Evolutionary conservation across 2,797 vertebrate species (phyloP).

Genomic region (Pseudomugil tenellus): DNA sequence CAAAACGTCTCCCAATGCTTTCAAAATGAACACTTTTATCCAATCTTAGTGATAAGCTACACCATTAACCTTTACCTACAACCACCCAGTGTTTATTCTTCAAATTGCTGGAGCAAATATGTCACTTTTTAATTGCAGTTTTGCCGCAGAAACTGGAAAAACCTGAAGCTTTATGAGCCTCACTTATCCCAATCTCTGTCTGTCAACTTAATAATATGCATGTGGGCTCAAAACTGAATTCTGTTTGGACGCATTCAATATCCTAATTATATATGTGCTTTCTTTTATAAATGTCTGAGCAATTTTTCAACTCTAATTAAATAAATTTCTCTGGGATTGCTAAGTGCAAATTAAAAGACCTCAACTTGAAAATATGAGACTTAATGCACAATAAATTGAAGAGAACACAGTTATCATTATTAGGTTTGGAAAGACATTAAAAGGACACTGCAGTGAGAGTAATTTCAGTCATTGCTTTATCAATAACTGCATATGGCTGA

Average conservation of each 20-base stretch:
- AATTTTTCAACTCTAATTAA: slow-evolving; percentile 10
- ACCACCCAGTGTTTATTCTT: slow-evolving; percentile 1
- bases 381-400: slow-evolving; percentile 15
- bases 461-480: slow-evolving; percentile 2
- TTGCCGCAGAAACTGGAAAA: slow-evolving; percentile 14
- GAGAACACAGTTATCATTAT: background rate
- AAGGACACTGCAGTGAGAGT: background rate
- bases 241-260: background rate
- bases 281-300: slow-evolving; percentile 6
- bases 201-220: background rate
- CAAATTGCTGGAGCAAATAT: slow-evolving; percentile 21
- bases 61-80: background rate
- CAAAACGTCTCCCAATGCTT: background rate
- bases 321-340: slow-evolving; percentile 3
- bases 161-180: slow-evolving; percentile 1
- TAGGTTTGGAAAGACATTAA: slow-evolving; percentile 2
- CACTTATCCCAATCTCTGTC: slow-evolving; percentile 9
- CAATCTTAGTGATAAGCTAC: background rate
- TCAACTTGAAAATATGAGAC: slow-evolving; percentile 1
- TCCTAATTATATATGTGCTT: background rate
- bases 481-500: background rate
- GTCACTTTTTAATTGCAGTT: slow-evolving; percentile 16
- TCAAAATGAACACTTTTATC: background rate
- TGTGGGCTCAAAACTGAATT: slow-evolving; percentile 1
- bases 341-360: background rate